Percentiles rank a stretch among this genome's conserved stretches.
These are phyloP conservation scores for Neofelis nebulosa DNA, from an alignment of 2,113 vertebrate species.

Conservation along the genomic window DNA sequence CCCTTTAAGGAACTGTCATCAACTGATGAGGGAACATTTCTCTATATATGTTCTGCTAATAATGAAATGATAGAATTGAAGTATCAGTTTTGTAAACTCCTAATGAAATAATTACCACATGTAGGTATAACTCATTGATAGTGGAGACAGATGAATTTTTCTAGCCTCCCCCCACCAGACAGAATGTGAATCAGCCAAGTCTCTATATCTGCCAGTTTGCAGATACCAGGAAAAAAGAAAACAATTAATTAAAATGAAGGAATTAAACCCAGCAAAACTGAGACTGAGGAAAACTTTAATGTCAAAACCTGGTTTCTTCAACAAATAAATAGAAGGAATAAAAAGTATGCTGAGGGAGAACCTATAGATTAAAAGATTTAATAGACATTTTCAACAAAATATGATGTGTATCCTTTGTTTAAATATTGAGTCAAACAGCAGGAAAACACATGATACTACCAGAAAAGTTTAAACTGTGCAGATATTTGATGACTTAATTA, in stretches of 20 bases:
- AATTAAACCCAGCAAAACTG: conserved; percentile 17
- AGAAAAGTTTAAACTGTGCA: background rate
- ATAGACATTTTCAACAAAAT: conserved; percentile 16
- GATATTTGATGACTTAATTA: background rate
- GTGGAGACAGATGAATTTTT: background rate
- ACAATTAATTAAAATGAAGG: conserved; percentile 37
- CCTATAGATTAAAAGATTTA: background rate
- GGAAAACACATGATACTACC: background rate
- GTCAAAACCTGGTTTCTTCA: conserved; percentile 46
- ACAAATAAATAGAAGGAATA: conserved; percentile 12
- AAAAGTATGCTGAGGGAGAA: background rate
- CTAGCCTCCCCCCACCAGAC: background rate
- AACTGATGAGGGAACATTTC: background rate
- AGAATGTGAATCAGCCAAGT: background rate
- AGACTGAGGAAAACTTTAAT: conserved; percentile 13
- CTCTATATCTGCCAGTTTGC: background rate
- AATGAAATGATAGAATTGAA: background rate
- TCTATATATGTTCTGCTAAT: background rate
- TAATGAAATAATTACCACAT: conserved; percentile 30
- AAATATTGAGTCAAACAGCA: conserved; percentile 29
- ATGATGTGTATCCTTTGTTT: background rate
- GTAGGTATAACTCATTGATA: background rate
- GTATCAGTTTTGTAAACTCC: background rate
- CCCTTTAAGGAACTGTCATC: conserved; percentile 30
- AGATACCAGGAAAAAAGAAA: background rate